These are phyloP conservation scores for Cyprinodon tularosa DNA, from an alignment of 2,113 vertebrate species.

Conservation along the genomic window DNA sequence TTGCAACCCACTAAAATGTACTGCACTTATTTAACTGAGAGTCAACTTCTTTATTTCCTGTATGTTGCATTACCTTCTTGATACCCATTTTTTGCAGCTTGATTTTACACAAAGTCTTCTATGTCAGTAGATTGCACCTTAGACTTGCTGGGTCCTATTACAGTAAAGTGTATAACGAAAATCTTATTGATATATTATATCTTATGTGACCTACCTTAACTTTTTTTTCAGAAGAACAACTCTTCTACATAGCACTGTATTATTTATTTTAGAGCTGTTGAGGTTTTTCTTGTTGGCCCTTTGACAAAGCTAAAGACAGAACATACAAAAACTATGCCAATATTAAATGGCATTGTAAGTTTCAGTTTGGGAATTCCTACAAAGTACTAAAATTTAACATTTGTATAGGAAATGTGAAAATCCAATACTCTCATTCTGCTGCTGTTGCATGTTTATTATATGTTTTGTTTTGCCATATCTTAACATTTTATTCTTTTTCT, in stretches of 20 bases:
- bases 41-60: background rate
- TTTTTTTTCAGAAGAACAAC: too few species aligned
- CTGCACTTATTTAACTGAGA: too few species aligned
- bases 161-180: background rate
- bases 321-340: background rate
- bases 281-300: constrained; percentile 67
- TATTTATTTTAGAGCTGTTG: constrained; percentile 60
- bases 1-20: too few species aligned
- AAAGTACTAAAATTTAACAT: background rate
- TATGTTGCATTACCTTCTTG: background rate
- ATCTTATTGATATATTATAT: background rate
- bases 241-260: constrained; percentile 8
- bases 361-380: background rate
- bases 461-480: background rate
- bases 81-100: background rate
- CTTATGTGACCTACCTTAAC: too few species aligned
- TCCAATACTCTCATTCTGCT: background rate
- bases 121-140: background rate
- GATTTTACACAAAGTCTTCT: background rate
- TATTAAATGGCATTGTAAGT: background rate
- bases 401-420: background rate
- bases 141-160: too few species aligned
- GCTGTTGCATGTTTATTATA: background rate
- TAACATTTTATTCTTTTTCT: constrained; percentile 52
- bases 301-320: background rate